Evolutionary conservation across 1,140 invertebrate species (phyloP).

Genomic region (Magallana angulata): DNA sequence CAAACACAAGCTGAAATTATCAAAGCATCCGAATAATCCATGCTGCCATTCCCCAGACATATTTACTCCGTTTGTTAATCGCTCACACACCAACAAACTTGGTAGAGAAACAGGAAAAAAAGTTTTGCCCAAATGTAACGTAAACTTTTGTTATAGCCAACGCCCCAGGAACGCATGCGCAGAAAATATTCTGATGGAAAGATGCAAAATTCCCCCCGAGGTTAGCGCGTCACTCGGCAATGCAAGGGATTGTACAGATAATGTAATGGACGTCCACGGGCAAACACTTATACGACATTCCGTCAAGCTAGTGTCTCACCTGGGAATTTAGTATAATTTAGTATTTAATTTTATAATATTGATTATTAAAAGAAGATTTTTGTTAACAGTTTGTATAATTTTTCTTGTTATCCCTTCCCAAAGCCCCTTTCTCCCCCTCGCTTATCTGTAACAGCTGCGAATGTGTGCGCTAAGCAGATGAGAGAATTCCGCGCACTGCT

Average conservation of each 20-base stretch:
- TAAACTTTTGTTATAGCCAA: slow-evolving; percentile 5
- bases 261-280: neutral
- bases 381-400: neutral
- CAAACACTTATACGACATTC: neutral
- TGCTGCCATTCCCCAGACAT: slow-evolving; percentile 75
- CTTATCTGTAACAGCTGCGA: too few species aligned
- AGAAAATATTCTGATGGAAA: neutral
- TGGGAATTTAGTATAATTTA: neutral
- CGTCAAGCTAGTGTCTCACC: neutral
- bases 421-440: too few species aligned
- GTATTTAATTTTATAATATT: too few species aligned
- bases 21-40: slow-evolving; percentile 76
- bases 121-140: neutral
- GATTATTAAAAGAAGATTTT: neutral
- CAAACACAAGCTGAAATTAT: slow-evolving; percentile 75
- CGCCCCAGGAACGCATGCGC: slow-evolving; percentile 27
- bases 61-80: neutral
- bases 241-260: neutral
- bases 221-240: neutral
- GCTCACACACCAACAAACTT: neutral
- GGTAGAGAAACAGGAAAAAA: neutral
- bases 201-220: neutral
- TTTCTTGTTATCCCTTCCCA: neutral
- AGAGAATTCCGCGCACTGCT: too few species aligned
- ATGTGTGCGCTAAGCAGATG: too few species aligned